Evolutionary conservation across 2,797 vertebrate genomes (phyloP), one percentile per base, ranked within the genome.

Genomic region (Tympanoctomys barrerae): DNA sequence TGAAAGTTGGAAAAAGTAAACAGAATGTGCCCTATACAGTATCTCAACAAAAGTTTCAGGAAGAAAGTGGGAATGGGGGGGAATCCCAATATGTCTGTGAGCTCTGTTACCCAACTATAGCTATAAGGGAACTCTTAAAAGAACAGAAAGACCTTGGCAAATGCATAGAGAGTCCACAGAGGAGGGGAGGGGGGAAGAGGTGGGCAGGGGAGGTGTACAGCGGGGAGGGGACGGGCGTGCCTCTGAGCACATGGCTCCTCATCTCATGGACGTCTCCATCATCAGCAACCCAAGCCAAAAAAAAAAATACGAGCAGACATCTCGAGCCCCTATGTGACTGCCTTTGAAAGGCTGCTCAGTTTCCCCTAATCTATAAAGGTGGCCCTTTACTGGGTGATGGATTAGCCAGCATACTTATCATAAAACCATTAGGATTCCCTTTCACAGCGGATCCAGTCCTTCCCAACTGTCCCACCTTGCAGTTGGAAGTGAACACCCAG

Each of bases 321-420:
- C 33, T 89, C 90, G 54, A 82, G 84, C 11, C 28, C 9, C n/a
- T 36, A 93, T 49, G 57, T 46, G 81, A 52, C 14, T 88, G 54
- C 59, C 64, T 89, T 24, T 64, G 57, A 83, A 92, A 87, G 18
- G 52, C 10, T 68, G 77, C 33, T 80, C 52, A 78, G 57, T 62
- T 89, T 92, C 42, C 36, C 59, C 52, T 68, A 54, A 4, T 33
- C 42, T 9, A 46, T 28, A 85, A 96, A 94, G 46, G 91, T 18
- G 33, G 59, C 39, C 89, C 61, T 89, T 94, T 77, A 54, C 46
- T 24, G 77, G 90, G 80, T 80, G 73, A 57, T 28, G 19, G 7
- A 89, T 68, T 62, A 85, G 80, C 42, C n/a, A 78, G 54, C 11
- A 26, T 79, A 82, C 89, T 87, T 84, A 91, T 92, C 87, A 96